Conservation (phyloP, 2,888 invertebrate genomes). For the Ectemnius cavifrons region DNA sequence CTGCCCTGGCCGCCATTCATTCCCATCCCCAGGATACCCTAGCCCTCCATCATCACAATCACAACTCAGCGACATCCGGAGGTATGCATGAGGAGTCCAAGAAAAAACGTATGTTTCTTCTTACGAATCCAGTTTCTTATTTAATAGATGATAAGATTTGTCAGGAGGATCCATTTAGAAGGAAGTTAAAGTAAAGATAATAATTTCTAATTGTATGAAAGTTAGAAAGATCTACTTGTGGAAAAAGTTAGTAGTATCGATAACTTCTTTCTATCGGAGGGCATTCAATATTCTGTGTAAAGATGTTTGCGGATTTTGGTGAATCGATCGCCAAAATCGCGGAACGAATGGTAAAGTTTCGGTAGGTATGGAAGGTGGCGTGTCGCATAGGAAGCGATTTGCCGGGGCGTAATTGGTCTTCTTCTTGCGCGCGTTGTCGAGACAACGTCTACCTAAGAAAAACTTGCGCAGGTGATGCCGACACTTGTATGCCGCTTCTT, state of each 20-base stretch:
- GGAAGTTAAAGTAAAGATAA: neutral
- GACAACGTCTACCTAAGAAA: constrained; percentile 62
- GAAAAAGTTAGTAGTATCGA: neutral
- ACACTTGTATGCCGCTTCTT: constrained; percentile 54
- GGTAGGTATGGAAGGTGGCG: constrained; percentile 7
- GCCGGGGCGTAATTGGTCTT: constrained; percentile 70
- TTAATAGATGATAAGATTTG: neutral
- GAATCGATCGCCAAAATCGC: constrained; percentile 2
- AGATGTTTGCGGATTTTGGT: neutral
- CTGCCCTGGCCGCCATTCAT: constrained; percentile 71
- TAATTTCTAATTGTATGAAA: too few species aligned
- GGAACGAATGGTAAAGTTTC: constrained; percentile 29
- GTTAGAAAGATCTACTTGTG: too few species aligned
- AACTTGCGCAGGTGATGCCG: constrained; percentile 53
- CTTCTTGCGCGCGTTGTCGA: constrained; percentile 71
- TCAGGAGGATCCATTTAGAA: neutral
- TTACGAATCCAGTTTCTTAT: constrained; percentile 65
- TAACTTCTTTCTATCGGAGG: neutral
- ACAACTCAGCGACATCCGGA: constrained; percentile 71
- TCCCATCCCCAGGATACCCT: constrained; percentile 74
- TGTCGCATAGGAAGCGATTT: constrained; percentile 51
- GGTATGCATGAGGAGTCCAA: constrained; percentile 76
- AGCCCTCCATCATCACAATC: constrained; percentile 74
- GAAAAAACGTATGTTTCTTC: constrained; percentile 77
- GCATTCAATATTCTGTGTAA: neutral